Conservation (phyloP, 2,797 vertebrate species). For the Botia almorhae region DNA sequence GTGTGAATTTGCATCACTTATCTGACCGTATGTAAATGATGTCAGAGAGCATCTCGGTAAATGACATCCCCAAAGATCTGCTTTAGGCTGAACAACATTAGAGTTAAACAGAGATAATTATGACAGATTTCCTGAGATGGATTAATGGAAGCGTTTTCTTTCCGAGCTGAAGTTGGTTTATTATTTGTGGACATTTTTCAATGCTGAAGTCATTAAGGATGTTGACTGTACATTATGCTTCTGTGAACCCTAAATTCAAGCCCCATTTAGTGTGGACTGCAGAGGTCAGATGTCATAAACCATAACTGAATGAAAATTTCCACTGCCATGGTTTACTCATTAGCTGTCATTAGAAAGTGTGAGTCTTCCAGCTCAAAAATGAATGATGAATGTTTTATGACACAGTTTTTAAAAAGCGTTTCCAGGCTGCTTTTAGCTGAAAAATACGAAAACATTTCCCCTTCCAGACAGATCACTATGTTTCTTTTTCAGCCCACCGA, state of each 20-base stretch:
- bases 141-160: slow-evolving; percentile 6
- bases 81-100: slow-evolving; percentile 42
- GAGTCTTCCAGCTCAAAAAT: slow-evolving; percentile 15
- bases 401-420: slow-evolving; percentile 28
- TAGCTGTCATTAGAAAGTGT: slow-evolving; percentile 6
- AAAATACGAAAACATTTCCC: slow-evolving; percentile 31
- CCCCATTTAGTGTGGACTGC: not conserved
- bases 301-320: too few relatives aligned
- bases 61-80: slow-evolving; percentile 40
- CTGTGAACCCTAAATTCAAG: not conserved
- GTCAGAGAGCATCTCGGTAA: slow-evolving; percentile 20
- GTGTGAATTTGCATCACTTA: slow-evolving; percentile 15
- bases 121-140: slow-evolving; percentile 6
- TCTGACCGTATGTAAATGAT: slow-evolving; percentile 28
- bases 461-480: slow-evolving; percentile 18
- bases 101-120: slow-evolving; percentile 40
- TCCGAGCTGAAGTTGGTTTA: not conserved
- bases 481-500: slow-evolving; percentile 22
- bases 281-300: slow-evolving; percentile 10
- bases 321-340: not conserved
- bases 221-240: not conserved
- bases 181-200: not conserved
- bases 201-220: not conserved
- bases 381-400: slow-evolving; percentile 24
- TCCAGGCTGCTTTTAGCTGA: slow-evolving; percentile 32